Evolutionary conservation across 2,797 vertebrate genomes (phyloP).

Genomic region (Geotria australis): DNA sequence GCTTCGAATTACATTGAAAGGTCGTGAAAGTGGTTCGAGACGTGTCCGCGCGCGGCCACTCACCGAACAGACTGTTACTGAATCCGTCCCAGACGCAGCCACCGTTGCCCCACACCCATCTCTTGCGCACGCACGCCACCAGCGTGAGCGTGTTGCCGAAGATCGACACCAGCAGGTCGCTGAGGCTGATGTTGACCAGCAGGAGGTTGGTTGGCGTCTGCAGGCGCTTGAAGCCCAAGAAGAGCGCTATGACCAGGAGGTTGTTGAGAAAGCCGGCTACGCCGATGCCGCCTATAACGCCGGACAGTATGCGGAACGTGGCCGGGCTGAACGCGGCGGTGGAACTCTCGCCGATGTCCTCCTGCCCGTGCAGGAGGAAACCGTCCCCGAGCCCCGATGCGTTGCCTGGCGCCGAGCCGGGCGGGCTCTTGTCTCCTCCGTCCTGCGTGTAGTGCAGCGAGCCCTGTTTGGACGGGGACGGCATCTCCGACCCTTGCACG

Average conservation of each 20-base stretch:
- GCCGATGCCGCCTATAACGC: constrained; percentile 34
- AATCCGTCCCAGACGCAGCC: constrained; percentile 69
- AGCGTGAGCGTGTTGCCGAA: constrained; percentile 45
- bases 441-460: no score
- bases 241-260: constrained; percentile 32
- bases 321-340: constrained; percentile 16
- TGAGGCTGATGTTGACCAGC: constrained; percentile 46
- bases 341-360: no score
- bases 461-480: no score
- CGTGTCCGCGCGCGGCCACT: no score
- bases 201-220: constrained; percentile 40
- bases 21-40: no score
- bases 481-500: no score
- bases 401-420: no score
- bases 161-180: constrained; percentile 40
- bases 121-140: constrained; percentile 32
- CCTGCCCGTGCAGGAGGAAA: no score
- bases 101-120: constrained; percentile 37
- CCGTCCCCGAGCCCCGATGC: no score
- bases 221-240: constrained; percentile 34
- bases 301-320: constrained; percentile 41
- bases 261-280: constrained; percentile 44
- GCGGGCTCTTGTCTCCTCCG: no score
- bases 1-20: no score
- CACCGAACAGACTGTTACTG: constrained; percentile 67